Evolutionary conservation across 2,888 invertebrate genomes (phyloP).

Genomic region (Microplitis manilae): DNA sequence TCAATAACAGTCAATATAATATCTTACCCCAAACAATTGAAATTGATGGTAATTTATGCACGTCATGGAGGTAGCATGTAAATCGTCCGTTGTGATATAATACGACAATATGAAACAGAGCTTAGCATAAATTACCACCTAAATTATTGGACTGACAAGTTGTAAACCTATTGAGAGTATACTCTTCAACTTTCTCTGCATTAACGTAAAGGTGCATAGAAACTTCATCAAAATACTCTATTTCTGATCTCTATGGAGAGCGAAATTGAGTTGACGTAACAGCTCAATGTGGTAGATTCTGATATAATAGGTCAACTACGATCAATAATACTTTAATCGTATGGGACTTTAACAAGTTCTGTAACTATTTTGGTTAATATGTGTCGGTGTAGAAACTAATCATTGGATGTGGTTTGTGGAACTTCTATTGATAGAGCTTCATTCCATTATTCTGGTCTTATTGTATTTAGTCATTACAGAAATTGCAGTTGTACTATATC

Average conservation of each 20-base stretch:
- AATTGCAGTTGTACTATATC: not conserved
- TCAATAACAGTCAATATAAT: not conserved
- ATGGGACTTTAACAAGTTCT: not conserved
- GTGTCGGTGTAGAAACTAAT: not conserved
- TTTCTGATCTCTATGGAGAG: not conserved
- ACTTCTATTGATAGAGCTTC: not conserved
- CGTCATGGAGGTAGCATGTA: not conserved
- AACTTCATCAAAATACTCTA: not conserved
- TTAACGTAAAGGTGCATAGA: too few species aligned
- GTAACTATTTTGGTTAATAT: not conserved
- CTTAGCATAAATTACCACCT: not conserved
- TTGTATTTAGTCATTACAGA: not conserved
- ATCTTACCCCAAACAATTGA: not conserved
- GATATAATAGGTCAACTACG: not conserved
- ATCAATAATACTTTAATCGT: not conserved
- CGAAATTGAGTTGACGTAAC: not conserved
- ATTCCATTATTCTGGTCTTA: not conserved
- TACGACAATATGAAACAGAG: not conserved
- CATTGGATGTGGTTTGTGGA: not conserved
- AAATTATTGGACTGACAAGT: not conserved
- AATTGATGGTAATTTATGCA: not conserved
- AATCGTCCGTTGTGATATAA: not conserved
- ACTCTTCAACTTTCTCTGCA: not conserved
- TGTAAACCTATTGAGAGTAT: not conserved
- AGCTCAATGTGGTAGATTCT: not conserved